Percentiles rank a stretch among this genome's conserved stretches.
phyloP scores from a whole-genome alignment of 1,140 invertebrate genomes.

The Aphelenchoides avenae region DNA sequence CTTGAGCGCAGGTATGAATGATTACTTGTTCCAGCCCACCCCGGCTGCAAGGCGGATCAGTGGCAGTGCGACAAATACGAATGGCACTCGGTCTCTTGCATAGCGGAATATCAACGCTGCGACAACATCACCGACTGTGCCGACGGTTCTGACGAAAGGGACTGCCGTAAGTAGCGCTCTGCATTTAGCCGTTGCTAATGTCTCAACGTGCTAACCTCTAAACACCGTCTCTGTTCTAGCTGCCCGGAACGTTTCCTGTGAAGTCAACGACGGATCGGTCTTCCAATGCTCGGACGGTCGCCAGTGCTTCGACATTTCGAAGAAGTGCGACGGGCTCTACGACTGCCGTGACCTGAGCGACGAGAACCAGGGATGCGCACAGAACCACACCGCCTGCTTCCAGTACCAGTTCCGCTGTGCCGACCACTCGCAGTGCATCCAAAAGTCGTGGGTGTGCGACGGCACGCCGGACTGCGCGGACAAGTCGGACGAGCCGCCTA shows the following conservation, averaged over 20 bases:
- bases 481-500: conserved; percentile 75
- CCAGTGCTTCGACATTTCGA: conserved; percentile 75
- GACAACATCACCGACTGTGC: conserved; percentile 88
- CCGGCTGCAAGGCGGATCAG: conserved; percentile 57
- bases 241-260: conserved; percentile 45
- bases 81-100: conserved; percentile 63
- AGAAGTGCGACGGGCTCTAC: conserved; percentile 79
- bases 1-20: background rate
- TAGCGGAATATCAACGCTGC: conserved; percentile 74
- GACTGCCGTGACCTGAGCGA: conserved; percentile 76
- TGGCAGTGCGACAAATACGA: conserved; percentile 57
- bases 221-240: conserved; percentile 36
- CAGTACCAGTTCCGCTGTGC: conserved; percentile 81
- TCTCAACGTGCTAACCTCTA: too few relatives aligned
- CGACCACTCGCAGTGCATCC: conserved; percentile 70
- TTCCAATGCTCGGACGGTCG: conserved; percentile 57
- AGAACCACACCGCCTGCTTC: conserved; percentile 67
- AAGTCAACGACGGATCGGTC: conserved; percentile 64
- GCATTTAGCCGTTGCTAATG: background rate
- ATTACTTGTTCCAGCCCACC: conserved; percentile 48
- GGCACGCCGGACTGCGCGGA: conserved; percentile 63
- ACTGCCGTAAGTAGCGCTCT: conserved; percentile 74
- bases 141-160: conserved; percentile 84
- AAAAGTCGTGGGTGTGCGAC: conserved; percentile 62
- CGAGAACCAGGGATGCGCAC: conserved; percentile 71